Evolutionary conservation across 2,113 vertebrate genomes (phyloP).

Genomic region (Nothocercus julius): DNA sequence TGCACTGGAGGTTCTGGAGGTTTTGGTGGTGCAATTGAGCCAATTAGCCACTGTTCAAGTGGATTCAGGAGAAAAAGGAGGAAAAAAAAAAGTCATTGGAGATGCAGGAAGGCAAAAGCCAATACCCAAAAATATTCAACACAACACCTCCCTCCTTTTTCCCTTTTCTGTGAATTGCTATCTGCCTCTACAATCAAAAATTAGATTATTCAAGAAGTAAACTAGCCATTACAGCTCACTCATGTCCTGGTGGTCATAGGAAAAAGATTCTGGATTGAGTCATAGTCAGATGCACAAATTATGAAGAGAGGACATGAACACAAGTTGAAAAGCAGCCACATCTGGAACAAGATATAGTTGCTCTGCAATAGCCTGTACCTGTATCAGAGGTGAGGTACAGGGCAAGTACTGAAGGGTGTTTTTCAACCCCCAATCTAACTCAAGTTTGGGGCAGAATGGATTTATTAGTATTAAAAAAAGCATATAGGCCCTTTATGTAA

Average conservation of each 20-base stretch:
- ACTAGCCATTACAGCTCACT: background rate
- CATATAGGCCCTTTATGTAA: background rate
- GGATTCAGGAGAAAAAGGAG: background rate
- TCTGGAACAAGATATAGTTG: background rate
- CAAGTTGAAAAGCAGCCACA: background rate
- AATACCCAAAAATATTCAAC: background rate
- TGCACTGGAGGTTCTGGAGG: background rate
- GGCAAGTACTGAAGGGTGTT: fast-evolving
- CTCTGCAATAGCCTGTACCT: background rate
- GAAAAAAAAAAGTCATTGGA: background rate
- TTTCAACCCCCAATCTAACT: background rate
- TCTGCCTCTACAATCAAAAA: background rate
- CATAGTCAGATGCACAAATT: background rate
- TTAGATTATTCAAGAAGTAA: background rate
- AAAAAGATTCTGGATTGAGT: background rate
- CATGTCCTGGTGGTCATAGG: background rate
- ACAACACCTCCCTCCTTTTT: background rate
- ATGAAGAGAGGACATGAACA: background rate
- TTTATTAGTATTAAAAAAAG: background rate
- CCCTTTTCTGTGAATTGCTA: background rate
- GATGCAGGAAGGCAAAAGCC: slow-evolving; percentile 44
- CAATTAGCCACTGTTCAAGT: background rate
- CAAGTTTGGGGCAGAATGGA: background rate
- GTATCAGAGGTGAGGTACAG: fast-evolving
- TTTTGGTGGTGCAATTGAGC: slow-evolving; percentile 38